Base-by-base conservation (phyloP, 2,888 invertebrate species). In the Malthinus seriepunctatus region DNA sequence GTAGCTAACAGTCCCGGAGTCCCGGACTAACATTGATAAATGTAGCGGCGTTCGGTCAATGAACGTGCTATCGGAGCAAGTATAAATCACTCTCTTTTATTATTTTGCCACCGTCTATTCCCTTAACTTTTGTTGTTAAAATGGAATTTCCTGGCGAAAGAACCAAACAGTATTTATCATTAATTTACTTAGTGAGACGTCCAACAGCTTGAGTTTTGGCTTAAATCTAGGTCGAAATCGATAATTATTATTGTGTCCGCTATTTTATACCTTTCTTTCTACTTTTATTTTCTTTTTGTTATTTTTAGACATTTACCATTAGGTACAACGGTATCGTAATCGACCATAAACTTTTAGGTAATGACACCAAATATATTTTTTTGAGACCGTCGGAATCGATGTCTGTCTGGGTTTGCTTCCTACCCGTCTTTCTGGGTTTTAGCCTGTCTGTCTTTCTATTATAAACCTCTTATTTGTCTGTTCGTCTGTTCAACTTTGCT, bases 11-110 rank as follows among this genome's bases (percentile, higher is more conserved):
- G 32, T 48, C 59, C 54, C 39, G 50, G 38, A 44, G 54, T 50
- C 54, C 60, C 64, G 58, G 58, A 60, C 15, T 67, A 68, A 68
- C 65, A 56, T 63, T 69, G 69, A 69, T 69, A 69, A 69, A 69
- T 69, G 69, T 66, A 59, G 60, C 58, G 55, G 56, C 61, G 66
- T 57, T 56, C 67, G 67, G 67, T 65, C 67, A 68, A 65, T 66
- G 67, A 67, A 69, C 69, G 67, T 63, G 63, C 63, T 68, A 67
- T 69, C 67, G 67, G 64, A 48, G 60, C 57, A 47, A n/a, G 57
- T 58, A 69, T 69, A 69, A 69, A 69, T 69, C 69, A 69, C 64
- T 62, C 62, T 63, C 63, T 60, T 63, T 60, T 65, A 63, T 67
- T 68, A 66, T 67, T 66, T 63, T 61, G 57, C 59, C 54, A 51